Conservation (phyloP, 2,113 vertebrate genomes). For the Ondatra zibethicus region DNA sequence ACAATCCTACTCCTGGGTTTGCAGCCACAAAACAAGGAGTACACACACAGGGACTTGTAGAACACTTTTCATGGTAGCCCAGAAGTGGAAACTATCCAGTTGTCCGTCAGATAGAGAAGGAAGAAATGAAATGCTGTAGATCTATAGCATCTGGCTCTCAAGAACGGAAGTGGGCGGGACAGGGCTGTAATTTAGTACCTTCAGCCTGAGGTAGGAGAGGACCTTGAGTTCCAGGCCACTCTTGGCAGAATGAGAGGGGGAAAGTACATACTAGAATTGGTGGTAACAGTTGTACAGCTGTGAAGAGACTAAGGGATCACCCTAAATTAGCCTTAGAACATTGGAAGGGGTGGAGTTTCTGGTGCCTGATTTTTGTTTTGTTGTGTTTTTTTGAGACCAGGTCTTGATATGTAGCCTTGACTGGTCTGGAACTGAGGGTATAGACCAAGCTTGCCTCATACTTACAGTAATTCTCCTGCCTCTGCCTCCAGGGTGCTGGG, state of each 20-base stretch:
- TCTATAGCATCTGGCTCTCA: neutral
- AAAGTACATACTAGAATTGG: neutral
- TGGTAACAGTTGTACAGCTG: rapidly evolving
- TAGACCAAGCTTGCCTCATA: neutral
- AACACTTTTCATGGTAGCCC: neutral
- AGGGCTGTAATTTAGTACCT: too few species aligned
- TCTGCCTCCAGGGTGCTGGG: neutral
- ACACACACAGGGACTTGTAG: neutral
- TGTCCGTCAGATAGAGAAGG: too few species aligned
- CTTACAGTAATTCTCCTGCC: neutral
- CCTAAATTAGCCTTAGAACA: neutral
- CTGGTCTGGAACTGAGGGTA: neutral
- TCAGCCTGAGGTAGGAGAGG: neutral
- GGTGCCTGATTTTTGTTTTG: neutral
- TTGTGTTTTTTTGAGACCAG: neutral
- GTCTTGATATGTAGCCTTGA: neutral
- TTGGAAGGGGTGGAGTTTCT: too few species aligned
- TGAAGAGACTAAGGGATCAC: neutral
- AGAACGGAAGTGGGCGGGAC: neutral
- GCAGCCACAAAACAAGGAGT: neutral
- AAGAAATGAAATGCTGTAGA: too few species aligned
- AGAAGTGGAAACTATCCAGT: neutral
- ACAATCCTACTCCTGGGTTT: neutral
- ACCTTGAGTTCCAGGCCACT: neutral
- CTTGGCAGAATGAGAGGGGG: neutral